Base-by-base conservation (phyloP, 1,140 invertebrate genomes). In the Colletes latitarsis region DNA sequence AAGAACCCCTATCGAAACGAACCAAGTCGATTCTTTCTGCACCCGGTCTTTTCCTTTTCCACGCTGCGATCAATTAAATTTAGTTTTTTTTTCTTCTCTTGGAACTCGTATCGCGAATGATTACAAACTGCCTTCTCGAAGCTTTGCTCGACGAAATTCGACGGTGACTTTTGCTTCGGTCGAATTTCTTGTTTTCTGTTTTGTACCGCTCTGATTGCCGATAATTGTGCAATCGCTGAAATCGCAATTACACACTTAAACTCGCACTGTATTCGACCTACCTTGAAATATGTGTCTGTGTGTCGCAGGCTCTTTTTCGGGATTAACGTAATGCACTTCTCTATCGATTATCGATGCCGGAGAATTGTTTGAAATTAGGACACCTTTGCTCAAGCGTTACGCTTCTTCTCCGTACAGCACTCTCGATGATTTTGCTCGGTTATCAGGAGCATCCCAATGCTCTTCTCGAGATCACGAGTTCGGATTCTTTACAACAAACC, bases 211-310 rank as follows among this genome's bases (percentile, higher is more conserved):
- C 46, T 1, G 4, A 71, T 46, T 39, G 14, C 46, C 17, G 41
- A 55, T n/a, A 39, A 57, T 71, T 8, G 3, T 58, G 63, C 55
- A 49, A 63, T 21, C 19, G 55, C 46, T 66, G 14, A 55, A 39
- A 60, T 30, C n/a, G 46, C 49, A 58, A 49, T 49, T 73, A 46
- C 46, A 46, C 14, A 73, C 10, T 30, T 10, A 43, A 64, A 55
- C 72, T 80, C 77, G 72, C 77, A 80, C 77, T 75, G 77, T 80
- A 80, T 81, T 77, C 73, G 69, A 83, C 75, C 90, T 90, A 92
- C 83, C 88, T 92, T 91, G 86, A 93, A 93, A 92, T 91, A 92
- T 92, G 92, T 92, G 92, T 91, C 71, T 86, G 82, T 82, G 81
- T 84, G 77, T 84, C 72, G 81, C 84, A 90, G 89, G 87, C 84